Conservation (phyloP, 1,140 invertebrate species). For the Drosophila serrata region DNA sequence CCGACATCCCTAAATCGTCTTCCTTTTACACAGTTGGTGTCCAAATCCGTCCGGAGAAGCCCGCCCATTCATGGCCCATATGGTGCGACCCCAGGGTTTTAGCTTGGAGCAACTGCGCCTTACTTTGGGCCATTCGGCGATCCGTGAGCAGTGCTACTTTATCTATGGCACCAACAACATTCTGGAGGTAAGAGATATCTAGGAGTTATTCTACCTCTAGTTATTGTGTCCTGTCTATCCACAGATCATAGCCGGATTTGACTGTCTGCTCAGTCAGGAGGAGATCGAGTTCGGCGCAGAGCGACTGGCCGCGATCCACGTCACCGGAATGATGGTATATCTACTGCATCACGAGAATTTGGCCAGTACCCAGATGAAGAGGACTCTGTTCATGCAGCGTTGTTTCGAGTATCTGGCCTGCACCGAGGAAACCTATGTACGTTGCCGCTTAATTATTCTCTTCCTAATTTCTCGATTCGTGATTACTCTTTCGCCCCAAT, state of each 20-base stretch:
- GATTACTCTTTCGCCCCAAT: not conserved
- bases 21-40: not conserved
- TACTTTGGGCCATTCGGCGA: conserved; percentile 26
- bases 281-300: conserved; percentile 54
- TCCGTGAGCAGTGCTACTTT: conserved; percentile 46
- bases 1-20: not conserved
- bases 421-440: conserved; percentile 57
- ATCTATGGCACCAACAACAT: conserved; percentile 50
- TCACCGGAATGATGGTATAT: conserved; percentile 60
- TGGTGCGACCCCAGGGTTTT: conserved; percentile 63
- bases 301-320: conserved; percentile 49
- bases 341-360: conserved; percentile 52
- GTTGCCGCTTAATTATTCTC: not conserved
- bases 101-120: conserved; percentile 54
- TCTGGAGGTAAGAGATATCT: conserved; percentile 34
- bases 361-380: conserved; percentile 39
- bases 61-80: conserved; percentile 6
- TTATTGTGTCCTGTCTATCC: not conserved
- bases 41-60: not conserved
- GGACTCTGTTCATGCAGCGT: conserved; percentile 55
- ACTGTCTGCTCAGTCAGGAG: conserved; percentile 44
- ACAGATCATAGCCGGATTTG: conserved; percentile 45
- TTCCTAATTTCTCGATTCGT: not conserved
- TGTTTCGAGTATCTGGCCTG: conserved; percentile 67
- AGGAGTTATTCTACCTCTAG: not conserved